Conservation (phyloP, 1,140 invertebrate genomes). For the Calosoma granatense region DNA sequence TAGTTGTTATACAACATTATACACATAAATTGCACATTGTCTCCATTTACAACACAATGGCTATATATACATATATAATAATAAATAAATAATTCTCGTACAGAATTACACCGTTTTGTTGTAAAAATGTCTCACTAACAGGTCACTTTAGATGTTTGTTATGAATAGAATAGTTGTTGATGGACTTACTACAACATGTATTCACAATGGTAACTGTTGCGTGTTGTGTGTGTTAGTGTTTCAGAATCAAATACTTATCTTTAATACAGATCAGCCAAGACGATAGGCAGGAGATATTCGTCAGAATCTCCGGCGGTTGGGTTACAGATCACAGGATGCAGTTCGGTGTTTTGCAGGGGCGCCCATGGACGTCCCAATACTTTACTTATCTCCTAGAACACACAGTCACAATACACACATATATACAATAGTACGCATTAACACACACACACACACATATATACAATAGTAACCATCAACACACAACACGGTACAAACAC, state of each 20-base stretch:
- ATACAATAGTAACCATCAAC: neutral
- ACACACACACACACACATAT: no score
- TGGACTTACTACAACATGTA: no score
- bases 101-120: neutral
- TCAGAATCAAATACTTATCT: slow-evolving; percentile 20
- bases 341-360: slow-evolving; percentile 28
- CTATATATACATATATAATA: neutral
- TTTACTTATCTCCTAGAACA: slow-evolving; percentile 35
- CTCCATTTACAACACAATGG: neutral
- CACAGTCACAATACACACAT: neutral
- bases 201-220: slow-evolving; percentile 11
- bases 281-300: slow-evolving; percentile 34
- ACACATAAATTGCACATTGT: neutral
- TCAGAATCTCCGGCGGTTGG: slow-evolving; percentile 31
- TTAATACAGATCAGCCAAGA: slow-evolving; percentile 32
- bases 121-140: slow-evolving; percentile 4
- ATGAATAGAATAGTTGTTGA: neutral
- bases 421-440: neutral
- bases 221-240: neutral
- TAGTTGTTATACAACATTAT: no score
- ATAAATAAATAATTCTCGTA: neutral
- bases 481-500: no score
- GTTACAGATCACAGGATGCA: slow-evolving; percentile 35
- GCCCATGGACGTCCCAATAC: slow-evolving; percentile 36
- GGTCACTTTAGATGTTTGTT: slow-evolving; percentile 1